Base-by-base conservation (phyloP, 23 tunicate genomes). In the Halocynthia aurantium region DNA sequence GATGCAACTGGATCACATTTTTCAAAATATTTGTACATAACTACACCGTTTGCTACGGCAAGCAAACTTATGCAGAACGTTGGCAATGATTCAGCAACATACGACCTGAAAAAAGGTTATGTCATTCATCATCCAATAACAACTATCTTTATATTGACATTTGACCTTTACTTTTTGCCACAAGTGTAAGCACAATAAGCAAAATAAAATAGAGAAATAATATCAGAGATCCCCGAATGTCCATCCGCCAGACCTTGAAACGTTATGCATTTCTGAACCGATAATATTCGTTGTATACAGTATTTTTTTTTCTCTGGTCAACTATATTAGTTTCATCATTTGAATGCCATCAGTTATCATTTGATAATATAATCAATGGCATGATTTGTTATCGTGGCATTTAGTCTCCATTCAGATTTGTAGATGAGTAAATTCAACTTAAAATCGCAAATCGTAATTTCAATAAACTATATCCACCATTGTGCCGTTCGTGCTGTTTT, bases 11-110 rank as follows among this genome's bases (percentile, higher is more conserved):
- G 78, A 74, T 74, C 78, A 18, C 78, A 74, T 17, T 74, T 54
- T 54, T 74, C 78, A 56, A 51, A 74, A 56, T 74, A 74, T 10
- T 65, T 64, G 78, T 74, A 74, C 78, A 74, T 13, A 8, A 74
- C 78, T 5, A 52, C 18, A 17, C 78, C 78, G 4, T 74, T 74
- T 6, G 64, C 78, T 8, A 54, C 62, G 15, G 78, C 56, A 19
- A 74, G 63, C n/a, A 56, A 54, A 56, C 31, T 54, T 12, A 74
- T 53, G 11, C 55, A 12, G 0, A 49, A 53, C 18, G 64, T 15
- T 8, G 78, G 78, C 0, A 74, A 53, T 19, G 17, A 8, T 62
- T 21, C 15, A 40, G 56, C 62, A 8, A 54, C 19, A 10, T 54
- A 64, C 17, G 78, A 62, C 56, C 78, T 74, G 62, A 18, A 65